A percentile compares a stretch with the other conserved stretches of the same genome.
Conservation (phyloP, 2,797 vertebrate genomes). For the Phaenicophaeus curvirostris region DNA sequence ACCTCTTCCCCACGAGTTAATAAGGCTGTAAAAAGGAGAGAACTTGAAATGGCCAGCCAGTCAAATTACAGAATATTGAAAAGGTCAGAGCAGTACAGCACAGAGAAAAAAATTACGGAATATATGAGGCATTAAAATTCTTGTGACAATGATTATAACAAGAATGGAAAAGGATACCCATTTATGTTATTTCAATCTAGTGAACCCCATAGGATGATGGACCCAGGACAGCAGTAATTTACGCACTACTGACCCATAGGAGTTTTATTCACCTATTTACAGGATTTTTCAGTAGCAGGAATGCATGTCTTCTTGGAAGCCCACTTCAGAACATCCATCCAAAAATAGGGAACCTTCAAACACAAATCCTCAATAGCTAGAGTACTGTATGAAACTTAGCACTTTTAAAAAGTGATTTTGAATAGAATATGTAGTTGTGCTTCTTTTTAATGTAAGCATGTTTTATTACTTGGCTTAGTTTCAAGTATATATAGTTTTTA, state of each 20-base stretch:
- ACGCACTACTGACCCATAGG: neutral
- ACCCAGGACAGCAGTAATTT: conserved; percentile 61
- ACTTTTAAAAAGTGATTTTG: neutral
- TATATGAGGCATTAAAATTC: conserved; percentile 84
- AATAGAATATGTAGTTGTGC: neutral
- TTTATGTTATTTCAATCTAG: conserved; percentile 76
- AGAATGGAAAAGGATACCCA: conserved; percentile 74
- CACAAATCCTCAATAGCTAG: neutral
- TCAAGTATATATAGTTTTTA: neutral
- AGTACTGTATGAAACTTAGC: neutral
- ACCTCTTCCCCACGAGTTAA: conserved; percentile 80
- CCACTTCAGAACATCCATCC: neutral
- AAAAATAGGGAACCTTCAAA: neutral
- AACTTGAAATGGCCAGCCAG: conserved; percentile 79
- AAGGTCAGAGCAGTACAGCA: conserved; percentile 80
- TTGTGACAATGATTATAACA: conserved; percentile 83
- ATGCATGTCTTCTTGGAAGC: neutral
- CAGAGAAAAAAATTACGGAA: conserved; percentile 80
- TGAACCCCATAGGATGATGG: conserved; percentile 52
- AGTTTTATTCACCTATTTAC: conserved; percentile 42
- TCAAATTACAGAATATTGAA: conserved; percentile 86
- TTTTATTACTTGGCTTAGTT: neutral
- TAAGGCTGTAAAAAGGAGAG: conserved; percentile 83
- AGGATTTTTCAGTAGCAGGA: neutral
- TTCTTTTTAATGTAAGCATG: neutral